Conservation (phyloP, 1,140 invertebrate species). For the Orius insidiosus region DNA sequence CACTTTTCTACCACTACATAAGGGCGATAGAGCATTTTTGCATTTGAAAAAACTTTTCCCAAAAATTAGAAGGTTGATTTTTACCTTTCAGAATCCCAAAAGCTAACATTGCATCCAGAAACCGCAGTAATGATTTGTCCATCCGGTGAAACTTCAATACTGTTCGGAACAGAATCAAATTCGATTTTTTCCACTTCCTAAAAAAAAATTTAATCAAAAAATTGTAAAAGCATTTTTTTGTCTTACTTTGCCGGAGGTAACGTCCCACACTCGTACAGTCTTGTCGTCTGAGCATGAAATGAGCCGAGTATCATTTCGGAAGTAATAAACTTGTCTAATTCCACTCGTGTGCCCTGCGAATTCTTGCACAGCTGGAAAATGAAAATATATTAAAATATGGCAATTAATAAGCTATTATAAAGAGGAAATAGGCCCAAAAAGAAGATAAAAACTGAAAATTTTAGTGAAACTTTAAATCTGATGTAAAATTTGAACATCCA, state of each 20-base stretch:
- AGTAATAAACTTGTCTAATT: slow-evolving; percentile 71
- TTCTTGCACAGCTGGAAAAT: slow-evolving; percentile 41
- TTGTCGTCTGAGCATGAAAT: slow-evolving; percentile 85
- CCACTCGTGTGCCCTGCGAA: slow-evolving; percentile 70
- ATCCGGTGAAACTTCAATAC: slow-evolving; percentile 77
- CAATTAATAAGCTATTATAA: too few relatives aligned
- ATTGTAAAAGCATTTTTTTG: too few relatives aligned
- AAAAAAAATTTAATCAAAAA: slow-evolving; percentile 23
- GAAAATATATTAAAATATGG: too few relatives aligned
- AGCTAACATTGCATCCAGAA: slow-evolving; percentile 61
- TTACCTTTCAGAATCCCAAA: slow-evolving; percentile 59
- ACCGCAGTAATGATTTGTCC: slow-evolving; percentile 69
- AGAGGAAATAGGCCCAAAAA: too few relatives aligned
- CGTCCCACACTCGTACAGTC: slow-evolving; percentile 72
- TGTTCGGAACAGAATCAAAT: slow-evolving; percentile 64
- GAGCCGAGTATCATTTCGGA: slow-evolving; percentile 59
- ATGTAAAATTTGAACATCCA: too few relatives aligned
- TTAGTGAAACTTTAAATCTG: too few relatives aligned
- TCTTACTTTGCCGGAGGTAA: slow-evolving; percentile 41
- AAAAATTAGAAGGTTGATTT: too few relatives aligned
- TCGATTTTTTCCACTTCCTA: slow-evolving; percentile 69
- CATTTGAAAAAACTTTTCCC: too few relatives aligned
- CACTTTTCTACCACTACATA: too few relatives aligned
- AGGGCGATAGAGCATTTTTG: too few relatives aligned
- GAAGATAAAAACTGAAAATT: too few relatives aligned